Percentiles rank a stretch among this genome's conserved stretches.
Conservation (phyloP, 2,797 vertebrate genomes). For the Percopsis omiscomaycus region DNA sequence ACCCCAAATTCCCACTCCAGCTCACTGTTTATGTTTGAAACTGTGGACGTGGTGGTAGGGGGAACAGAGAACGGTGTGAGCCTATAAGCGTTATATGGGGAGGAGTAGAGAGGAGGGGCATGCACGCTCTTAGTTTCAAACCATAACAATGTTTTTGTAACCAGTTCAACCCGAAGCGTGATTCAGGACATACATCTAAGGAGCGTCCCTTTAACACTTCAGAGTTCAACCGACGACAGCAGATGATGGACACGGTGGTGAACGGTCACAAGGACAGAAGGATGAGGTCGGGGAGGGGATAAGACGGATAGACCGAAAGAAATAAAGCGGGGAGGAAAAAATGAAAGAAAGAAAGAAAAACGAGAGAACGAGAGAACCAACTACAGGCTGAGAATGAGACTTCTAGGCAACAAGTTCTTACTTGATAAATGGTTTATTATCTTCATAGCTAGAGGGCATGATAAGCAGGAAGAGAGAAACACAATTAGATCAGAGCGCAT, state of each 20-base stretch:
- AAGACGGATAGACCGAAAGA: conserved; percentile 22
- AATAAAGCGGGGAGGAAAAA: conserved; percentile 8
- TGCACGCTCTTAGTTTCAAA: too few species aligned
- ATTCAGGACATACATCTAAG: too few species aligned
- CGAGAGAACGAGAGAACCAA: conserved; percentile 69
- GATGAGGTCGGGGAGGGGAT: conserved; percentile 36
- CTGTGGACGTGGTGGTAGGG: too few species aligned
- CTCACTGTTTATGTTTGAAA: too few species aligned
- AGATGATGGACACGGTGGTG: conserved; percentile 51
- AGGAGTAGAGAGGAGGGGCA: too few species aligned
- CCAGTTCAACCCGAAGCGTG: too few species aligned
- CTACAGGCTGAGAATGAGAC: conserved; percentile 75
- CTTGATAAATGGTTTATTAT: conserved; percentile 99
- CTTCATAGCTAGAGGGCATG: conserved; percentile 99
- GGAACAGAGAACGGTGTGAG: too few species aligned
- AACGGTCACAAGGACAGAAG: conserved; percentile 54
- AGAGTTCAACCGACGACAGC: conserved; percentile 46
- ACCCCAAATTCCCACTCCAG: too few species aligned
- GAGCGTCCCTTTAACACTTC: conserved; percentile 11
- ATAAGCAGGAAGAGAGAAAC: conserved; percentile 98
- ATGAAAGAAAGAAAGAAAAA: conserved; percentile 12
- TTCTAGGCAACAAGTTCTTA: conserved; percentile 97
- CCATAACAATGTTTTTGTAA: too few species aligned
- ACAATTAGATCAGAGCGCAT: conserved; percentile 91
- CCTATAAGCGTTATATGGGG: too few species aligned